Conservation (phyloP, 2,113 vertebrate species). For the Ornithorhynchus anatinus region DNA sequence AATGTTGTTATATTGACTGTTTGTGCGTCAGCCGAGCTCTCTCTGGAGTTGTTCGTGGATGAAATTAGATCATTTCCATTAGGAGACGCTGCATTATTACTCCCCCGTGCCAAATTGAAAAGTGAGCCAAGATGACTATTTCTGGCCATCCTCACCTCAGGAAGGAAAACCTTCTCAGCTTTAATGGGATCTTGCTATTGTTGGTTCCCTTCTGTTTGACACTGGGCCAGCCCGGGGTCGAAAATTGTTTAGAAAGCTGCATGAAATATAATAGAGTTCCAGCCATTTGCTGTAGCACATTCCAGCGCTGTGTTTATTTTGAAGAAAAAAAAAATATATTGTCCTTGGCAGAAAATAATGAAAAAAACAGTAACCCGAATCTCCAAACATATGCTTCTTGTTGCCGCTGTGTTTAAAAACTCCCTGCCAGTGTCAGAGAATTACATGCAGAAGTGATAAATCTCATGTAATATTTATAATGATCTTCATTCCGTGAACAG, state of each 20-base stretch:
- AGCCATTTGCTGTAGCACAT: constrained; percentile 78
- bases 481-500: constrained; percentile 44
- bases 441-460: constrained; percentile 56
- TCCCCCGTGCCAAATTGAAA: constrained; percentile 81
- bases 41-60: constrained; percentile 83
- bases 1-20: constrained; percentile 88
- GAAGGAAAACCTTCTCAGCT: constrained; percentile 97
- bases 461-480: constrained; percentile 54
- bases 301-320: constrained; percentile 80
- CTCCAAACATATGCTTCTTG: constrained; percentile 70
- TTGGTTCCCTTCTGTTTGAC: constrained; percentile 97
- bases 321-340: constrained; percentile 77
- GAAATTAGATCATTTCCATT: constrained; percentile 94
- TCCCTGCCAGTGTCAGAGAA: constrained; percentile 52
- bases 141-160: constrained; percentile 93
- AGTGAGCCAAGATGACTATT: constrained; percentile 92
- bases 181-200: constrained; percentile 98
- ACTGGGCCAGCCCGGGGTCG: constrained; percentile 77
- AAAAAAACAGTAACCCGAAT: constrained; percentile 64
- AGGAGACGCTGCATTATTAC: constrained; percentile 88
- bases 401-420: constrained; percentile 66
- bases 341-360: constrained; percentile 77
- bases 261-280: constrained; percentile 82
- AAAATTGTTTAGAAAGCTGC: constrained; percentile 83
- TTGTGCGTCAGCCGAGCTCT: constrained; percentile 79